Evolutionary conservation across 2,888 invertebrate species (phyloP).

Genomic region (Coenonympha glycerion): DNA sequence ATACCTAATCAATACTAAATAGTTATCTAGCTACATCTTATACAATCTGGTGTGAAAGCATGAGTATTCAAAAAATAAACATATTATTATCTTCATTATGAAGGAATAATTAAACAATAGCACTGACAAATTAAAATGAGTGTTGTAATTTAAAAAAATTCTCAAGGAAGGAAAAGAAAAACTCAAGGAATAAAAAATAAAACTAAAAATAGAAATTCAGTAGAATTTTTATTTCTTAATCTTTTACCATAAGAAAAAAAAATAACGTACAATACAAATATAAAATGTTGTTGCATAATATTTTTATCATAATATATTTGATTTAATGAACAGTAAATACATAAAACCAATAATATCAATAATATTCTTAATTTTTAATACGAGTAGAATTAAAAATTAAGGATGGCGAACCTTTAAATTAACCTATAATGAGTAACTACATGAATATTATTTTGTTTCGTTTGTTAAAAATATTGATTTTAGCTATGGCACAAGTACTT

Average conservation of each 20-base stretch:
- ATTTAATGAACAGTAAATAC: too few species aligned
- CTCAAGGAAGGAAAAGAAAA: background rate
- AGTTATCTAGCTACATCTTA: too few species aligned
- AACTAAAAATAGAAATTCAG: background rate
- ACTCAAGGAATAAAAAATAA: background rate
- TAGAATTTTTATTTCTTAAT: conserved; percentile 1
- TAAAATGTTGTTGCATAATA: background rate
- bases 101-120: background rate
- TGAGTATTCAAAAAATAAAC: background rate
- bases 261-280: background rate
- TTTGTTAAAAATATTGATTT: background rate
- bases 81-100: background rate
- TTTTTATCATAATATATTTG: too few species aligned
- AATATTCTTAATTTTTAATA: too few species aligned
- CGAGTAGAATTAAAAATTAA: too few species aligned
- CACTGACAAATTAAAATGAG: background rate
- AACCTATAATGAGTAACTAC: too few species aligned
- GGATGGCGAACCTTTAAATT: too few species aligned
- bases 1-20: too few species aligned
- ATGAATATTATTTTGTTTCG: too few species aligned
- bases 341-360: too few species aligned
- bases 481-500: background rate
- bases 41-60: too few species aligned
- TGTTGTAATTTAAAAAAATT: background rate
- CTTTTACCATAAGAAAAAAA: conserved; percentile 1